phyloP scores from a whole-genome alignment of 2,113 vertebrate species.

The Carassius auratus region DNA sequence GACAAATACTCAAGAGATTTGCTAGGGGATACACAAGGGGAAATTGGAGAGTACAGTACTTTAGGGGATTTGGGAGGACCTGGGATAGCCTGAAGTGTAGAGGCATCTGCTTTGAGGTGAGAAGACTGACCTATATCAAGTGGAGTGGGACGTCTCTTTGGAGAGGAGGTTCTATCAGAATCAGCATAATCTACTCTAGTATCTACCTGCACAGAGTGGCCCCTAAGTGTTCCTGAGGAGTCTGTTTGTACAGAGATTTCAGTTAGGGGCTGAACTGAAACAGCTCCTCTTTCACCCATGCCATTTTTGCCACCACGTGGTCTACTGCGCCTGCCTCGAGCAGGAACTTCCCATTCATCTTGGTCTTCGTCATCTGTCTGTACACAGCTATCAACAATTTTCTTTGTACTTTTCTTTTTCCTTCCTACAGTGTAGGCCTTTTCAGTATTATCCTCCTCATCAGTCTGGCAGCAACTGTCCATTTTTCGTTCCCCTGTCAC shows the following conservation, averaged over 20 bases:
- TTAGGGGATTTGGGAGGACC: conserved; percentile 94
- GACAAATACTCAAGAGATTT: conserved; percentile 96
- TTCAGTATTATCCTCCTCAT: conserved; percentile 89
- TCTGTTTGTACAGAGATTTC: conserved; percentile 99
- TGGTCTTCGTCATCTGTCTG: conserved; percentile 99
- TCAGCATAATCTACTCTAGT: conserved; percentile 92
- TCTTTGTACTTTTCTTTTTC: conserved; percentile 83
- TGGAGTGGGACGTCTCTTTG: conserved; percentile 90
- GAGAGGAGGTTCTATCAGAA: conserved; percentile 85
- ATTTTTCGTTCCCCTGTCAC: conserved; percentile 82
- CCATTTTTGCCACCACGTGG: conserved; percentile 81
- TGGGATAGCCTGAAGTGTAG: conserved; percentile 83
- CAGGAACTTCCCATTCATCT: conserved; percentile 92
- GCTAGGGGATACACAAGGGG: conserved; percentile 90
- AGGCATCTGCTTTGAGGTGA: conserved; percentile 87
- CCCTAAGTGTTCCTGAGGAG: conserved; percentile 86
- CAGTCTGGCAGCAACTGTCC: conserved; percentile 96
- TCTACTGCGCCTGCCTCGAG: conserved; percentile 84
- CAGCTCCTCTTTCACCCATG: conserved; percentile 83
- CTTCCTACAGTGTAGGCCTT: conserved; percentile 85
- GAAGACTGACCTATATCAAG: conserved; percentile 92
- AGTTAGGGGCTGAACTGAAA: conserved; percentile 92
- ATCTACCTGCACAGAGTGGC: conserved; percentile 83
- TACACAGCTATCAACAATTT: conserved; percentile 94
- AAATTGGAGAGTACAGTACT: conserved; percentile 96